Conservation (phyloP, 2,113 vertebrate genomes). For the Pteronura brasiliensis region DNA sequence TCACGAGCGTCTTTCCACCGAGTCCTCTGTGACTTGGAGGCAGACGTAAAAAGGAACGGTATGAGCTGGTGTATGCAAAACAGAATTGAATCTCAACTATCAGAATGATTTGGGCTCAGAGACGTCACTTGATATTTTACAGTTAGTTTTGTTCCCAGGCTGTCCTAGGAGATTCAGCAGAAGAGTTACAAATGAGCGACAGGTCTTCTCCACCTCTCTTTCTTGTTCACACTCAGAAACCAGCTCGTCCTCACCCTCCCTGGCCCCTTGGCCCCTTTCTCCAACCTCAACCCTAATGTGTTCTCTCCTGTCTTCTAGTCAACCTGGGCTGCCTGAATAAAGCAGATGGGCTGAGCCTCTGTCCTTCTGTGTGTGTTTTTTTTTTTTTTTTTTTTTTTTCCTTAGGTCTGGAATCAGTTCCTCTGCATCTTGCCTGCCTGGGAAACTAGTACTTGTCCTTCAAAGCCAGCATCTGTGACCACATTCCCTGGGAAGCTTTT, state of each 20-base stretch:
- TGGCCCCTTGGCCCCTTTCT: neutral
- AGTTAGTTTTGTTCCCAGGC: neutral
- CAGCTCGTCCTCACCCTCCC: neutral
- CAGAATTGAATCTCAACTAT: neutral
- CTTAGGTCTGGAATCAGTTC: too few relatives aligned
- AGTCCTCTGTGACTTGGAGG: neutral
- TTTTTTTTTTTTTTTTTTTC: too few relatives aligned
- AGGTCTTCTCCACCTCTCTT: neutral
- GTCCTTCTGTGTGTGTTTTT: neutral
- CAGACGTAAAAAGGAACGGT: neutral
- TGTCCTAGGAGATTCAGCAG: neutral
- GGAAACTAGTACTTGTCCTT: neutral
- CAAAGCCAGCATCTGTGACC: neutral
- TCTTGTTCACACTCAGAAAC: neutral
- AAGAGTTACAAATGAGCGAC: neutral
- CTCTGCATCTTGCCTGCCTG: neutral
- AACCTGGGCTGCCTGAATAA: accelerated
- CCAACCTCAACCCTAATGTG: too few relatives aligned
- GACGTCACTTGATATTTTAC: neutral
- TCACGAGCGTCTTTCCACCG: neutral
- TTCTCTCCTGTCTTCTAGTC: neutral
- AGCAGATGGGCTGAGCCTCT: too few relatives aligned
- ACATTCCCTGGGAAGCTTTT: neutral
- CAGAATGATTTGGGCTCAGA: neutral
- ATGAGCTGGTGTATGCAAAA: neutral